These are phyloP conservation scores for Eriosoma lanigerum DNA, from an alignment of 1,140 invertebrate species.

Conservation along the genomic window DNA sequence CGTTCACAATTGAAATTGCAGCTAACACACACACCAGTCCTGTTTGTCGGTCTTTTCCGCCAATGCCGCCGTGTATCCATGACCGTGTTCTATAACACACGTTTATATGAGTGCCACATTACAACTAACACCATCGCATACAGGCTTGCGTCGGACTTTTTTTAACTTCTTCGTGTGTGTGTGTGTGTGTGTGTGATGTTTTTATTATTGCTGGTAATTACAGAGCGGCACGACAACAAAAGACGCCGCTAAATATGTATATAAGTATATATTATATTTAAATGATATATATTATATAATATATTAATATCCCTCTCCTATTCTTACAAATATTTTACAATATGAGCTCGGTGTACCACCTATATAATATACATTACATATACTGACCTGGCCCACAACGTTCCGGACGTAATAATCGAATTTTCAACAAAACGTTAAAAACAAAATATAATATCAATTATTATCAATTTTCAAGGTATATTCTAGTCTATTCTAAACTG, in stretches of 20 bases:
- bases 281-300: too few species aligned
- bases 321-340: not conserved
- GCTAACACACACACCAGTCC: not conserved
- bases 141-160: constrained; percentile 32
- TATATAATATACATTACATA: not conserved
- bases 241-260: constrained; percentile 5
- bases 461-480: too few species aligned
- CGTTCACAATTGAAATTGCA: constrained; percentile 29
- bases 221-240: constrained; percentile 45
- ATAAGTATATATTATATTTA: not conserved
- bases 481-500: too few species aligned
- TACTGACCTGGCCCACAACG: not conserved
- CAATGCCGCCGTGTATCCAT: not conserved
- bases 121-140: constrained; percentile 6
- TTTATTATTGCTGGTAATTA: constrained; percentile 50
- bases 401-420: too few species aligned
- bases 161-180: constrained; percentile 3
- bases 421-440: not conserved
- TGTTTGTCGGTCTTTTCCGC: constrained; percentile 28
- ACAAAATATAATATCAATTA: too few species aligned
- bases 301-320: not conserved
- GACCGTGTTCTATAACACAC: not conserved
- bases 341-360: too few species aligned
- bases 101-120: not conserved
- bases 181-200: constrained; percentile 49